A percentile compares a stretch with the other conserved stretches of the same genome.
Evolutionary conservation across 2,113 vertebrate genomes (phyloP).

Genomic region (Limnothrissa miodon): DNA sequence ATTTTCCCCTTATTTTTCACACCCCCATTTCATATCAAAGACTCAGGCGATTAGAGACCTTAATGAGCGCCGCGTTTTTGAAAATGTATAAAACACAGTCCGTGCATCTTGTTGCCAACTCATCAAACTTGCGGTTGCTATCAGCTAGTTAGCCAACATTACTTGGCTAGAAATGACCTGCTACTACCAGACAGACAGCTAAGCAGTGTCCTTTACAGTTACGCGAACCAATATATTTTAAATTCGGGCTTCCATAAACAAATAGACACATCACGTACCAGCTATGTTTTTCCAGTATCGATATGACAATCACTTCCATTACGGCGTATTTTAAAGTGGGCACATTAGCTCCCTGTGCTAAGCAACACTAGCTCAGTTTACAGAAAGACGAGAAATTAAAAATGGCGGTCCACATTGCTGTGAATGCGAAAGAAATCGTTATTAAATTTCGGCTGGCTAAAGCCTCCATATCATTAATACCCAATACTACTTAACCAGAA

Average conservation of each 20-base stretch:
- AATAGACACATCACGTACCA: background rate
- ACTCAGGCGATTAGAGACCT: background rate
- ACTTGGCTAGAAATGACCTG: background rate
- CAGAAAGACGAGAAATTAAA: slow-evolving; percentile 34
- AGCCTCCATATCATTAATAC: background rate
- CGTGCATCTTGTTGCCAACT: background rate
- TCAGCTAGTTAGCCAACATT: slow-evolving; percentile 6
- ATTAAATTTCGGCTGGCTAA: background rate
- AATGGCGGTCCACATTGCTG: slow-evolving; percentile 40
- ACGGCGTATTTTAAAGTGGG: background rate
- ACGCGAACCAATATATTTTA: background rate
- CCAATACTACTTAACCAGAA: background rate
- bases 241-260: background rate
- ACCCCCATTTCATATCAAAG: background rate
- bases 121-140: slow-evolving; percentile 18
- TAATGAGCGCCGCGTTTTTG: background rate
- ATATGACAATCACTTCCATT: background rate
- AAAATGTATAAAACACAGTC: background rate
- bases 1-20: background rate
- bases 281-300: background rate
- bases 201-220: background rate
- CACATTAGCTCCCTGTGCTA: background rate
- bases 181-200: background rate
- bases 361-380: background rate
- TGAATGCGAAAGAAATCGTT: background rate